Conservation (phyloP, 2,888 invertebrate species). For the Amblyteles armatorius region DNA sequence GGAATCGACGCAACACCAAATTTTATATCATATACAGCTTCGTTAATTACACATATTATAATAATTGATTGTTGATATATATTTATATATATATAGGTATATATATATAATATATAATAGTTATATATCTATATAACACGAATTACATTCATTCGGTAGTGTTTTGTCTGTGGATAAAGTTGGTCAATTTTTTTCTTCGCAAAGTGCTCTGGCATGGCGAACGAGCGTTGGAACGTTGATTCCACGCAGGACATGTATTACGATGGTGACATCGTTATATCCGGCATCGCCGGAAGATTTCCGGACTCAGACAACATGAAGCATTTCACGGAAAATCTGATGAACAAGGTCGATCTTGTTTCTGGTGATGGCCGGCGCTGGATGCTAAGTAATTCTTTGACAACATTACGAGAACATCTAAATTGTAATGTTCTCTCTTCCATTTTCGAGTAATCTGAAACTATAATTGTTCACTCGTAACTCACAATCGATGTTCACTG, state of each 20-base stretch:
- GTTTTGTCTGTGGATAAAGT: neutral
- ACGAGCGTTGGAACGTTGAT: slow-evolving; percentile 77
- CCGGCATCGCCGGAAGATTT: slow-evolving; percentile 90
- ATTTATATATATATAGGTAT: too few relatives aligned
- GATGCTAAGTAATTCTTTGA: slow-evolving; percentile 76
- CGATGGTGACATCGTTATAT: slow-evolving; percentile 89
- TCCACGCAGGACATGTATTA: slow-evolving; percentile 82
- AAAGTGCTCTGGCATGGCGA: slow-evolving; percentile 47
- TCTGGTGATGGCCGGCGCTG: slow-evolving; percentile 84
- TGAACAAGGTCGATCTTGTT: slow-evolving; percentile 91
- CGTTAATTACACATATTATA: slow-evolving; percentile 27
- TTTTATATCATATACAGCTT: neutral
- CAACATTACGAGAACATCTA: too few relatives aligned
- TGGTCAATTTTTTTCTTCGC: slow-evolving; percentile 13
- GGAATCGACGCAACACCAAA: neutral
- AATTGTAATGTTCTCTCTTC: too few relatives aligned
- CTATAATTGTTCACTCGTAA: too few relatives aligned
- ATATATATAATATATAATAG: neutral
- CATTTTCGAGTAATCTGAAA: too few relatives aligned
- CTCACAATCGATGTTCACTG: too few relatives aligned
- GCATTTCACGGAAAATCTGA: slow-evolving; percentile 90
- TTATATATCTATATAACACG: neutral
- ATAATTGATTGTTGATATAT: slow-evolving; percentile 46
- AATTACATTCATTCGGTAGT: too few relatives aligned
- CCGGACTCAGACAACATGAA: slow-evolving; percentile 92